Base-by-base conservation (phyloP, 2,113 vertebrate genomes). In the Chitala chitala region DNA sequence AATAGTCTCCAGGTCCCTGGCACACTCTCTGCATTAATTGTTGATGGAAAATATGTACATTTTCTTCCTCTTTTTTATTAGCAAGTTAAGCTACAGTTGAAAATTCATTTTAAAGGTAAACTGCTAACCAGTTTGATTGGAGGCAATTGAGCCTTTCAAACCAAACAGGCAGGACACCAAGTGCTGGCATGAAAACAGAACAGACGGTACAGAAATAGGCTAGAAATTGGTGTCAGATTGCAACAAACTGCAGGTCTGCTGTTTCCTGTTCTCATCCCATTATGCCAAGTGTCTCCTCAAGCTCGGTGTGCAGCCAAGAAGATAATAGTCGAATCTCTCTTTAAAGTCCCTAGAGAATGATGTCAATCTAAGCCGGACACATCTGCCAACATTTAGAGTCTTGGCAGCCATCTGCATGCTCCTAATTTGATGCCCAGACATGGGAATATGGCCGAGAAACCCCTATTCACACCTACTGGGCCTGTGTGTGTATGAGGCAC, bases 151-250 rank as follows among this genome's bases (percentile, higher is more conserved):
- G 54, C 24, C 6, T 59, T 46, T 72, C 54, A 6, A 42, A 58
- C 15, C 38, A 29, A 72, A 40, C 54, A 29, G 53, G 3, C n/a
- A 22, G 15, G 38, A 20, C 15, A 72, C 70, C 36, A 72, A 71
- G 46, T 59, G 24, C 36, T 72, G 70, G 54, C 54, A 29, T 72
- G 36, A 29, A 40, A 59, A 59, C 15, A 72, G 70, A 46, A 58
- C 54, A 72, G 38, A 72, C 56, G 70, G 40, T 72, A 38, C 54
- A 13, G 53, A 29, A 56, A 38, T 9, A 29, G 54, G n/a, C 3
- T 26, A 40, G 38, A 72, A 59, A 58, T 59, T 56, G 53, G 70
- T 29, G 33, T 59, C 70, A 72, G 40, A 72, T 72, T 72, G 36
- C 24, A 56, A 71, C 69, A 71, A 71, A 71, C 31, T 56, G 51